phyloP scores from a whole-genome alignment of 2,888 invertebrate genomes.

The Chymomyza procnemis region DNA sequence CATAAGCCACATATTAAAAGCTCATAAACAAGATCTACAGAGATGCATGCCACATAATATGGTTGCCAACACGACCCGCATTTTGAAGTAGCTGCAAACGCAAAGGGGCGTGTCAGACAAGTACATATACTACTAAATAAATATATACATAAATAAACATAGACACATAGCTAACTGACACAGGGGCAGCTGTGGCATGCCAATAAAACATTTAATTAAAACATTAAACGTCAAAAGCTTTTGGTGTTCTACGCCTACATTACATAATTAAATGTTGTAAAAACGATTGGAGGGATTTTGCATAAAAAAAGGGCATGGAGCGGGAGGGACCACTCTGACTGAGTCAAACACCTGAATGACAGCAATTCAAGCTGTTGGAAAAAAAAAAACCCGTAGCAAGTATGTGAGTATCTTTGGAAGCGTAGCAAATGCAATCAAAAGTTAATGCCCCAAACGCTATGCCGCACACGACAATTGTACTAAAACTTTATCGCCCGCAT shows the following conservation, averaged over 20 bases:
- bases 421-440: slow-evolving; percentile 14
- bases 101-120: slow-evolving; percentile 21
- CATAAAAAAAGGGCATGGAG: neutral
- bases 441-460: slow-evolving; percentile 7
- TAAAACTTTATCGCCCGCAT: slow-evolving; percentile 73
- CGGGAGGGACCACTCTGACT: too few relatives aligned
- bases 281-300: neutral
- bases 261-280: slow-evolving; percentile 41
- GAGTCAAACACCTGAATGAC: slow-evolving; percentile 51
- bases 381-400: neutral
- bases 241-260: slow-evolving; percentile 1
- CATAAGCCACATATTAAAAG: neutral
- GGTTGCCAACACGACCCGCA: neutral
- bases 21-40: neutral
- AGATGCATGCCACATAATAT: neutral
- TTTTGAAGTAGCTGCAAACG: neutral
- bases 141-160: too few relatives aligned
- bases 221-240: slow-evolving; percentile 55
- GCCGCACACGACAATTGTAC: slow-evolving; percentile 49
- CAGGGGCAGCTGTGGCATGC: slow-evolving; percentile 31
- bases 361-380: slow-evolving; percentile 31
- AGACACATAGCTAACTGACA: neutral
- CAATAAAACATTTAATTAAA: slow-evolving; percentile 73
- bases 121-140: neutral
- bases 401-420: neutral